These are phyloP conservation scores for Halichoeres trimaculatus DNA, from an alignment of 2,113 vertebrate species.

Conservation along the genomic window DNA sequence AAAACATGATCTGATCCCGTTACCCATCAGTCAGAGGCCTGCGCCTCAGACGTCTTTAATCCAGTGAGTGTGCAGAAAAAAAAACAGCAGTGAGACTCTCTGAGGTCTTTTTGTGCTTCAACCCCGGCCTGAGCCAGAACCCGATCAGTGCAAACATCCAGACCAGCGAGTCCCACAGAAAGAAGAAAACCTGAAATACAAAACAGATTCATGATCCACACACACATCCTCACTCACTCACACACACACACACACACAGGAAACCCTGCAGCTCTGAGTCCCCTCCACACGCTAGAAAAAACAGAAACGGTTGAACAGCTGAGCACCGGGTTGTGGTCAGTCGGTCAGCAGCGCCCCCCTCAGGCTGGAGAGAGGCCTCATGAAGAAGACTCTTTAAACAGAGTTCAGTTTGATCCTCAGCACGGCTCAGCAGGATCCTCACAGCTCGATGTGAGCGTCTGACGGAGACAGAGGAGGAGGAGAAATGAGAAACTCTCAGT, in stretches of 20 bases:
- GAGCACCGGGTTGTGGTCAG: slow-evolving; percentile 24
- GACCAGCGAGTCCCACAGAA: slow-evolving; percentile 17
- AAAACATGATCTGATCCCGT: background rate
- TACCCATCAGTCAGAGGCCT: background rate
- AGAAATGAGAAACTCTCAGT: too few species aligned
- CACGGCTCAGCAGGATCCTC: slow-evolving; percentile 36
- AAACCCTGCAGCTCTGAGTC: slow-evolving; percentile 3
- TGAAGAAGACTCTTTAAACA: slow-evolving; percentile 82
- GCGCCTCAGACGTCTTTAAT: background rate
- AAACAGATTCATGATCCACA: slow-evolving; percentile 9
- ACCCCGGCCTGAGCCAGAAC: slow-evolving; percentile 48
- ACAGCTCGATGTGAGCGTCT: slow-evolving; percentile 81
- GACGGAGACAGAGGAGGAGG: background rate
- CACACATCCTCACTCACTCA: slow-evolving; percentile 41
- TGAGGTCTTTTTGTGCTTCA: slow-evolving; percentile 32
- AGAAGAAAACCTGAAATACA: background rate
- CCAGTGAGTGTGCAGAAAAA: background rate
- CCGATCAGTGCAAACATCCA: slow-evolving; percentile 66
- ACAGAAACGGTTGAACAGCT: slow-evolving; percentile 10
- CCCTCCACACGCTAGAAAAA: slow-evolving; percentile 25
- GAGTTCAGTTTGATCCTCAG: slow-evolving; percentile 55
- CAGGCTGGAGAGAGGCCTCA: slow-evolving; percentile 25
- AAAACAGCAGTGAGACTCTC: slow-evolving; percentile 7
- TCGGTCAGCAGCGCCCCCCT: slow-evolving; percentile 19
- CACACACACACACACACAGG: slow-evolving; percentile 27